Conservation (phyloP, 2,888 invertebrate genomes). For the Nomada hirtipes region DNA sequence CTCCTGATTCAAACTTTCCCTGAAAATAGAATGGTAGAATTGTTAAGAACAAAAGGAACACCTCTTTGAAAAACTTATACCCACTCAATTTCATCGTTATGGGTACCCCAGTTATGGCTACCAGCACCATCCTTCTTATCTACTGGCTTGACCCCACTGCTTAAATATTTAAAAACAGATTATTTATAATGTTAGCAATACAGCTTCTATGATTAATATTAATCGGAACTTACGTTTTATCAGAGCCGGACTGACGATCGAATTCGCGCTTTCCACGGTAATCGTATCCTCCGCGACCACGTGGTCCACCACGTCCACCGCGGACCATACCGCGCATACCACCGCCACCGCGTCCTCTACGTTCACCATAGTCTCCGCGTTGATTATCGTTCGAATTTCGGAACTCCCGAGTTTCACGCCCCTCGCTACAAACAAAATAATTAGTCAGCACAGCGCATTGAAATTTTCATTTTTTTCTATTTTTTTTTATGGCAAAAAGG, state of each 20-base stretch:
- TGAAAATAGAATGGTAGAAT: slow-evolving; percentile 44
- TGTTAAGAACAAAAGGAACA: neutral
- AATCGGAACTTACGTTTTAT: slow-evolving; percentile 89
- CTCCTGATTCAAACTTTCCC: slow-evolving; percentile 82
- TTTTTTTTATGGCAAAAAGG: neutral
- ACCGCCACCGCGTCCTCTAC: slow-evolving; percentile 78
- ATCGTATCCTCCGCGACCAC: slow-evolving; percentile 86
- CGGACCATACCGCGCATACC: slow-evolving; percentile 84
- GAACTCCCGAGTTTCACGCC: slow-evolving; percentile 82
- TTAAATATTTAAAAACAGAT: slow-evolving; percentile 23
- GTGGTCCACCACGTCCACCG: slow-evolving; percentile 74
- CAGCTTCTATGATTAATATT: neutral
- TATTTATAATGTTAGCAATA: slow-evolving; percentile 4
- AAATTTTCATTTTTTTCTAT: neutral
- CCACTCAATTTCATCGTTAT: slow-evolving; percentile 95
- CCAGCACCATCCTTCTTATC: slow-evolving; percentile 98
- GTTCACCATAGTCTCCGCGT: slow-evolving; percentile 76
- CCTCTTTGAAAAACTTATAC: slow-evolving; percentile 68
- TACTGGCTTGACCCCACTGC: slow-evolving; percentile 94
- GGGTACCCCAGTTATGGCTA: slow-evolving; percentile 97
- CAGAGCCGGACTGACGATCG: slow-evolving; percentile 97
- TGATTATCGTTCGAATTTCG: slow-evolving; percentile 77
- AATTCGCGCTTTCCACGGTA: slow-evolving; percentile 95
- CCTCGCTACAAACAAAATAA: slow-evolving; percentile 79
- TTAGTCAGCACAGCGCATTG: neutral